A percentile compares a stretch with the other conserved stretches of the same genome.
Evolutionary conservation across 2,113 vertebrate genomes (phyloP).

Genomic region (Pungitius pungitius): DNA sequence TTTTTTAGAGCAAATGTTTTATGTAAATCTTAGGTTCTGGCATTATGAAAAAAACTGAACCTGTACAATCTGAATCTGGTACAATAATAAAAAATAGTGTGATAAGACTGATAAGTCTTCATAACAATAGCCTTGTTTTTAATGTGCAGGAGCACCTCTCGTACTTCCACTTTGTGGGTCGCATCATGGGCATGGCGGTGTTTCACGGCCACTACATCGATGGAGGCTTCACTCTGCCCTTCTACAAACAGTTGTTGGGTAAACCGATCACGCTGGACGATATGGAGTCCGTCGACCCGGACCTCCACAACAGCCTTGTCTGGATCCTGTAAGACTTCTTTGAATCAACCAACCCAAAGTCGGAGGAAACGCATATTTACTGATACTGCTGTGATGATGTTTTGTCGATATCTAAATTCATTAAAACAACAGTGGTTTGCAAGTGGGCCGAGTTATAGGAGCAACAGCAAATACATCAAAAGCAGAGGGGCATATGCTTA

Average conservation of each 20-base stretch:
- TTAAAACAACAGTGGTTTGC: neutral
- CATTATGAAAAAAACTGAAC: neutral
- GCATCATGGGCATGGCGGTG: constrained; percentile 99
- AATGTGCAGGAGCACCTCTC: constrained; percentile 91
- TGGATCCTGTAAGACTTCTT: constrained; percentile 92
- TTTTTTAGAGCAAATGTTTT: neutral
- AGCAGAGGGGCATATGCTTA: too few relatives aligned
- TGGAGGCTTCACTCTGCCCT: constrained; percentile 96
- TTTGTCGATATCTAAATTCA: neutral
- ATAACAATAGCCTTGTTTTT: neutral
- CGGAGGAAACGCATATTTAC: neutral
- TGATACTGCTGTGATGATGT: neutral
- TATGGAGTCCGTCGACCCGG: constrained; percentile 98
- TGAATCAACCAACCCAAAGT: neutral
- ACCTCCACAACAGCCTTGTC: constrained; percentile 98
- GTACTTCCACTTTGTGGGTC: constrained; percentile 97
- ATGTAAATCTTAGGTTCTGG: neutral
- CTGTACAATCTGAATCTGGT: neutral
- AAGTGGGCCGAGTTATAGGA: neutral
- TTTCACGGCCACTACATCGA: constrained; percentile 99
- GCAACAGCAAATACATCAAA: neutral
- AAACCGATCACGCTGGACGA: constrained; percentile 98
- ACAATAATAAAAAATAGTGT: neutral
- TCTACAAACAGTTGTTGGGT: constrained; percentile 97
- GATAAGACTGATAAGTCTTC: neutral